A percentile compares a stretch with the other conserved stretches of the same genome.
phyloP scores from a whole-genome alignment of 1,140 invertebrate genomes.

The Cotesia vestalis region DNA sequence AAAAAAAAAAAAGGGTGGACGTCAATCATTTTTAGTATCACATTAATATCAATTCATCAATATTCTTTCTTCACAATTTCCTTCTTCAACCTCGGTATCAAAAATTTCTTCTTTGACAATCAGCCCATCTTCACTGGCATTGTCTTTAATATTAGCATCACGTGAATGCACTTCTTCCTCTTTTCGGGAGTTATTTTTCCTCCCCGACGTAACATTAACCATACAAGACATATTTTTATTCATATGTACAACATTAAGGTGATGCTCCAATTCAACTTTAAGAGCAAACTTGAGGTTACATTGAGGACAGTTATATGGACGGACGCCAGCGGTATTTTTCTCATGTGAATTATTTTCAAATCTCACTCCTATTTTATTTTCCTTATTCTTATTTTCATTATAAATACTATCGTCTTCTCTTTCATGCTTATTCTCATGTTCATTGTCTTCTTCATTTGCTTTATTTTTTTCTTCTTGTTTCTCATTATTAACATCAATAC shows the following conservation, averaged over 20 bases:
- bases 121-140: slow-evolving; percentile 40
- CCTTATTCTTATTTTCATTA: slow-evolving; percentile 37
- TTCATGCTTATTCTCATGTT: slow-evolving; percentile 6
- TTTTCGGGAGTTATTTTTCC: slow-evolving; percentile 5
- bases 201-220: slow-evolving; percentile 3
- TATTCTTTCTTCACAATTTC: too few relatives aligned
- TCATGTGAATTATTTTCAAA: slow-evolving; percentile 71
- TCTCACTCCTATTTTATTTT: slow-evolving; percentile 20
- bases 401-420: slow-evolving; percentile 26
- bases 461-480: not conserved
- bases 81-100: not conserved
- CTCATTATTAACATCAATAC: not conserved
- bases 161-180: slow-evolving; percentile 19
- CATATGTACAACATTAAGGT: slow-evolving; percentile 59
- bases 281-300: slow-evolving; percentile 92
- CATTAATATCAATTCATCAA: too few relatives aligned
- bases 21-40: too few relatives aligned
- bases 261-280: slow-evolving; percentile 89
- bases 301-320: slow-evolving; percentile 84
- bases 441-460: not conserved
- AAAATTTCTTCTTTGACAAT: not conserved
- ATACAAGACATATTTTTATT: slow-evolving; percentile 34
- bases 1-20: too few relatives aligned
- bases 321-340: slow-evolving; percentile 73
- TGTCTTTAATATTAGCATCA: slow-evolving; percentile 47